Conservation (phyloP, 2,888 invertebrate genomes). For the Drosophila paramelanica region DNA sequence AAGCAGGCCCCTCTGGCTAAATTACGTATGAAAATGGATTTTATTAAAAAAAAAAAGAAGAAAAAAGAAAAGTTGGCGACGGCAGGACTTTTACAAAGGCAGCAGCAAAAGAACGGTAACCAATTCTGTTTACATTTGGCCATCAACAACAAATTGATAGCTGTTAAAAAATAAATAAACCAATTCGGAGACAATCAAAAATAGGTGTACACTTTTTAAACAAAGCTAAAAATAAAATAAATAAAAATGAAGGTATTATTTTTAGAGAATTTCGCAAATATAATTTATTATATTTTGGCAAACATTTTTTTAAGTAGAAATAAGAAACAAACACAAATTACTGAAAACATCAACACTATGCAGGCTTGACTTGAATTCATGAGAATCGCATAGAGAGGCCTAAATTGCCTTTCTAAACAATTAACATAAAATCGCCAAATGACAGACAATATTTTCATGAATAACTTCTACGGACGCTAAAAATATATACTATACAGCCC, state of each 20-base stretch:
- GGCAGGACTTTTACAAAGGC: slow-evolving; percentile 50
- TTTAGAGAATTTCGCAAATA: neutral
- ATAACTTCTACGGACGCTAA: too few relatives aligned
- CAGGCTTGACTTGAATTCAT: too few relatives aligned
- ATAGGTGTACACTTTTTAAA: slow-evolving; percentile 3
- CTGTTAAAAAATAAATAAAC: slow-evolving; percentile 26
- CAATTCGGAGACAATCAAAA: slow-evolving; percentile 42
- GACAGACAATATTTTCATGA: too few relatives aligned
- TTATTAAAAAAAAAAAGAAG: slow-evolving; percentile 61
- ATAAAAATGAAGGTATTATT: neutral
- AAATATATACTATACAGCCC: too few relatives aligned
- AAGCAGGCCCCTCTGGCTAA: slow-evolving; percentile 50
- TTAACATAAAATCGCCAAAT: too few relatives aligned
- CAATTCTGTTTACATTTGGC: slow-evolving; percentile 37
- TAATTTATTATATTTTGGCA: neutral
- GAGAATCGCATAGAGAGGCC: too few relatives aligned
- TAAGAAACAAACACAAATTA: too few relatives aligned
- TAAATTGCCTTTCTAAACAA: too few relatives aligned
- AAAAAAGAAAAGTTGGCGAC: slow-evolving; percentile 43
- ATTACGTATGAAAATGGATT: slow-evolving; percentile 82
- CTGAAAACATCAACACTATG: too few relatives aligned
- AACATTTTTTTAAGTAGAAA: too few relatives aligned
- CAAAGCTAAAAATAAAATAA: slow-evolving; percentile 5
- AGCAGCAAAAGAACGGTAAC: slow-evolving; percentile 22
- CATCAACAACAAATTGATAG: slow-evolving; percentile 56